Base-by-base conservation (phyloP, 2,888 invertebrate genomes). In the Cosmopolites sordidus region DNA sequence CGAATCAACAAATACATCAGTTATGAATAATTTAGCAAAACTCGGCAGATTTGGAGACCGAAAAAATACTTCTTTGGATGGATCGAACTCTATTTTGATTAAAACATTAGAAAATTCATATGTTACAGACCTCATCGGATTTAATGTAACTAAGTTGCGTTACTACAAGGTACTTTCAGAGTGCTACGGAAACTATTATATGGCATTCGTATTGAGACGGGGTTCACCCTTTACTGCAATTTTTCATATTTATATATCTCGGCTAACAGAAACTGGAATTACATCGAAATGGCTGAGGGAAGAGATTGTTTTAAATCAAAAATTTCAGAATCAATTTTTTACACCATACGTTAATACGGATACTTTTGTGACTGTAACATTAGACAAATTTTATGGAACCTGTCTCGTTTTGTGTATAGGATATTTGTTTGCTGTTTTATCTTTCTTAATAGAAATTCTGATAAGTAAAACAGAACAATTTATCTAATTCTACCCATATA, bases 241-340 rank as follows among this genome's bases (percentile, higher is more conserved):
- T 16, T 56, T 65, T 33, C 51, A 63, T 33, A 43, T 45, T 6
- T 51, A 48, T 1, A 51, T 55, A 8, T 39, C 39, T 1, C 47
- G 48, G 40, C 50, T 64, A 29, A 41, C 60, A 1, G 64, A 66
- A 53, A 58, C 59, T 22, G 66, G 66, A 5, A 49, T 65, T 14
- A 5, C 60, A 0, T 29, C 48, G 12, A 50, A 61, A 43, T 63
- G 64, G 60, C 33, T 58, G 3, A 49, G 38, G 33, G 46, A 1
- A 2, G 16, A 39, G 27, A 39, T 48, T 22, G 30, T 16, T 29
- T 2, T 45, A 1, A 39, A 51, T 12, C 37, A 27, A 4, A 40
- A 43, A 29, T 40, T 37, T 17, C 56, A 59, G 12, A 33, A 33
- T 9, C n/a, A 22, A 9, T 58, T 58, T 51, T 60, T 51, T 43